These are phyloP conservation scores for Beris chalybata DNA, from an alignment of 2,888 invertebrate species.

Conservation along the genomic window DNA sequence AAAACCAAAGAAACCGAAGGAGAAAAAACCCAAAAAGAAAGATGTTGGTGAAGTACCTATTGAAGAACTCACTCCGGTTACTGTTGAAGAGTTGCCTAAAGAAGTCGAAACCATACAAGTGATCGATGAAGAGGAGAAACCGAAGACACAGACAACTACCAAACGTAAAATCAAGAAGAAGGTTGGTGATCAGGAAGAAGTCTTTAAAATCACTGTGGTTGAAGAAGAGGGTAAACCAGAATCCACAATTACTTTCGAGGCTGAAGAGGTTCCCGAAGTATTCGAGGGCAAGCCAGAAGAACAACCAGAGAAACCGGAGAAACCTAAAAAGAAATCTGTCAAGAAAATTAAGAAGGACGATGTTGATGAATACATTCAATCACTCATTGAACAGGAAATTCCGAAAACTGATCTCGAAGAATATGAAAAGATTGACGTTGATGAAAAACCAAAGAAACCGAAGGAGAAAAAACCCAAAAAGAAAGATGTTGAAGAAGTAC, in stretches of 20 bases:
- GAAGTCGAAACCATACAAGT: conserved; percentile 19
- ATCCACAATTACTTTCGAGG: conserved; percentile 38
- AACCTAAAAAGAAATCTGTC: conserved; percentile 42
- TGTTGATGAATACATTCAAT: neutral
- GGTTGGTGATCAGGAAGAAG: conserved; percentile 49
- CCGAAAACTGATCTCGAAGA: conserved; percentile 45
- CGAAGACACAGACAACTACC: conserved; percentile 49
- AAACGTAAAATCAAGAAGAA: conserved; percentile 47
- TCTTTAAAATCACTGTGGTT: conserved; percentile 5
- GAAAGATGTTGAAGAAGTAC: conserved; percentile 28
- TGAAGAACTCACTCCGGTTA: conserved; percentile 43
- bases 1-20: conserved; percentile 53
- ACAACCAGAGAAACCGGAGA: conserved; percentile 44
- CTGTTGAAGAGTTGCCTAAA: neutral
- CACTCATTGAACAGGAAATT: conserved; percentile 42
- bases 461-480: neutral
- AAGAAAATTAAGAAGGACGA: conserved; percentile 44
- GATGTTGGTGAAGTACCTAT: conserved; percentile 55
- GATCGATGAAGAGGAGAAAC: conserved; percentile 39
- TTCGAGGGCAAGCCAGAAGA: conserved; percentile 60
- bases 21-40: conserved; percentile 44
- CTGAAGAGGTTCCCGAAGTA: conserved; percentile 57
- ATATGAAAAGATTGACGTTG: conserved; percentile 26
- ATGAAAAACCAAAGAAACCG: conserved; percentile 40
- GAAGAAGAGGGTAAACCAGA: neutral